A percentile compares a stretch with the other conserved stretches of the same genome.
Conservation (phyloP, 2,888 invertebrate genomes). For the Cabera pusaria region DNA sequence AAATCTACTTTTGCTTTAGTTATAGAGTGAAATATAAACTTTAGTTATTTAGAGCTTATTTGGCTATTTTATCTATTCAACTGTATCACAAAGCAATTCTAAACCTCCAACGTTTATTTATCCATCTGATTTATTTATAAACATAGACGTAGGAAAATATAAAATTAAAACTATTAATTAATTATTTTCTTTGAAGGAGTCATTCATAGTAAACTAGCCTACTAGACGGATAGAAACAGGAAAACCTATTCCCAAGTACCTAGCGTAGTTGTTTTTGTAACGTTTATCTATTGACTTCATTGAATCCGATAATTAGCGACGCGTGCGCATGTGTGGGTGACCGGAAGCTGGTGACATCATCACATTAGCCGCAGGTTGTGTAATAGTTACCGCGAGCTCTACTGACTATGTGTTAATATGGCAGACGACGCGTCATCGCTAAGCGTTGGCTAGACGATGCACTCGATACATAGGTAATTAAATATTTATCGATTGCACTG, state of each 20-base stretch:
- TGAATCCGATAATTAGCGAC: constrained; percentile 16
- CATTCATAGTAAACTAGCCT: too few species aligned
- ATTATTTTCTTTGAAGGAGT: too few species aligned
- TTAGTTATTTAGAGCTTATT: too few species aligned
- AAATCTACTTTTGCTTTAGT: too few species aligned
- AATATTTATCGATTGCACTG: constrained; percentile 9
- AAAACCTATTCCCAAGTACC: constrained; percentile 9
- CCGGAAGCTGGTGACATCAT: constrained; percentile 38
- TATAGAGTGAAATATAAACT: too few species aligned
- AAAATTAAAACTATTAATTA: too few species aligned
- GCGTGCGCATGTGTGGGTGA: constrained; percentile 29
- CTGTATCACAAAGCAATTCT: too few species aligned
- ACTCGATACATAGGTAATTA: constrained; percentile 7
- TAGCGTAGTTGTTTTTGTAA: background rate
- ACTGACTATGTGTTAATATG: background rate
- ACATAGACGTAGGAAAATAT: too few species aligned
- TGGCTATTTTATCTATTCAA: too few species aligned
- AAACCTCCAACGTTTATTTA: too few species aligned
- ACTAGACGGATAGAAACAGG: constrained; percentile 15
- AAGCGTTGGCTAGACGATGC: constrained; percentile 22
- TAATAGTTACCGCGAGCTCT: constrained; percentile 35
- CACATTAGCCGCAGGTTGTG: constrained; percentile 25
- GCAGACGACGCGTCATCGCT: constrained; percentile 26
- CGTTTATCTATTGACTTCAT: constrained; percentile 9
- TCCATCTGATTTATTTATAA: too few species aligned